Evolutionary conservation across 1,140 invertebrate genomes (phyloP), one percentile per base, ranked within the genome.

Genomic region (Zeugodacus cucurbitae): DNA sequence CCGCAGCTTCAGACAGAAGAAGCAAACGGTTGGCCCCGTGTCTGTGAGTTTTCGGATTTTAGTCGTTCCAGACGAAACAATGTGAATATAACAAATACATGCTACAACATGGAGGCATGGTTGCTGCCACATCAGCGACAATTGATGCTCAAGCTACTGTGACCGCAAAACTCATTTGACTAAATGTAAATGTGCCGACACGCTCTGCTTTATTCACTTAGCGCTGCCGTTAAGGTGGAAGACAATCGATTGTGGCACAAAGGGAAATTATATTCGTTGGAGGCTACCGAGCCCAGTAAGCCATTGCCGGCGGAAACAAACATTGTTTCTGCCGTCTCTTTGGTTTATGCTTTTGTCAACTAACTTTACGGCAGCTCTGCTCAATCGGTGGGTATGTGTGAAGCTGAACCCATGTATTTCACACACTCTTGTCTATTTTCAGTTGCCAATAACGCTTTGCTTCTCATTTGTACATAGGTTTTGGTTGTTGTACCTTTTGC

Each of bases 181-280:
- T 29, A 82, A 82, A 82, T 82, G 74, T 82, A 82, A 82, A 82
- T 82, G 74, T 82, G 74, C 74, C 74, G 74, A 48, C n/a, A 82
- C 74, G 74, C 74, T 82, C 74, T 82, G 74, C 74, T 82, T 48
- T 7, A 82, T 82, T 82, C 74, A 82, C 74, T 44, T 82, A 48
- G 37, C 48, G n/a, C n/a, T 3, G 74, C 37, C 10, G 41, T 82
- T 48, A 82, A 48, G 37, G 37, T 22, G 41, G 74, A 26, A 22
- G 22, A n/a, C 37, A 4, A n/a, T n/a, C n/a, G n/a, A n/a, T n/a
- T n/a, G n/a, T n/a, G n/a, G n/a, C n/a, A n/a, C n/a, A n/a, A n/a
- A n/a, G n/a, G n/a, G n/a, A n/a, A n/a, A n/a, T n/a, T n/a, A n/a
- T n/a, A n/a, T n/a, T n/a, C n/a, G n/a, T n/a, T n/a, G n/a, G n/a